Percentiles rank a stretch among this genome's conserved stretches.
These are phyloP conservation scores for Toxotes chatareus DNA, from an alignment of 2,113 vertebrate genomes.

Conservation along the genomic window DNA sequence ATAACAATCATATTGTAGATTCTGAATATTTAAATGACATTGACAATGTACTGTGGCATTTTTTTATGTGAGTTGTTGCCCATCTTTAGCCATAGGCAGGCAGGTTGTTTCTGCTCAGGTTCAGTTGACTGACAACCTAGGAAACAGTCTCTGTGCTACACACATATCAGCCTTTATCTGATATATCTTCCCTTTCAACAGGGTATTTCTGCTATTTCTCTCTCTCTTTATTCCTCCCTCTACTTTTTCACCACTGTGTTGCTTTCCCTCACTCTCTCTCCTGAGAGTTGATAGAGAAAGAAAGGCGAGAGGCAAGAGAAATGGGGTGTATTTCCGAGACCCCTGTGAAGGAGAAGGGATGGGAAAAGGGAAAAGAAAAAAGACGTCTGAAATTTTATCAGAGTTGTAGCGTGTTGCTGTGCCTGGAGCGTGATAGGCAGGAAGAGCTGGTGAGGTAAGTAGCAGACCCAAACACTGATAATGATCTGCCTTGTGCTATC, in stretches of 20 bases:
- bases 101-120: slow-evolving; percentile 21
- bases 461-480: slow-evolving; percentile 67
- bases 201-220: slow-evolving; percentile 15
- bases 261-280: slow-evolving; percentile 9
- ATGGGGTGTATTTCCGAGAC: slow-evolving; percentile 18
- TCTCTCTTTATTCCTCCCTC: background rate
- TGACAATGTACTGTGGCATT: background rate
- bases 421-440: slow-evolving; percentile 71
- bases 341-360: background rate
- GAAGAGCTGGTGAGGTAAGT: slow-evolving; percentile 66
- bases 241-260: slow-evolving; percentile 5
- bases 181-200: slow-evolving; percentile 15
- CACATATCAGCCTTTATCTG: slow-evolving; percentile 31
- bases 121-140: slow-evolving; percentile 39
- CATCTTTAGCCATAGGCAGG: background rate
- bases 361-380: background rate
- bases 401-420: slow-evolving; percentile 68
- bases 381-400: slow-evolving; percentile 64
- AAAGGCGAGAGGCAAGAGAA: slow-evolving; percentile 7
- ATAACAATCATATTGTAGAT: background rate
- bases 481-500: slow-evolving; percentile 68
- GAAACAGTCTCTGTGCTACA: slow-evolving; percentile 24
- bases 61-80: background rate
- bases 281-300: slow-evolving; percentile 30
- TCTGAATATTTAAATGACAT: background rate